A percentile compares a stretch with the other conserved stretches of the same genome.
phyloP scores from a whole-genome alignment of 1,140 invertebrate species.

The Hylyphantes graminicola region DNA sequence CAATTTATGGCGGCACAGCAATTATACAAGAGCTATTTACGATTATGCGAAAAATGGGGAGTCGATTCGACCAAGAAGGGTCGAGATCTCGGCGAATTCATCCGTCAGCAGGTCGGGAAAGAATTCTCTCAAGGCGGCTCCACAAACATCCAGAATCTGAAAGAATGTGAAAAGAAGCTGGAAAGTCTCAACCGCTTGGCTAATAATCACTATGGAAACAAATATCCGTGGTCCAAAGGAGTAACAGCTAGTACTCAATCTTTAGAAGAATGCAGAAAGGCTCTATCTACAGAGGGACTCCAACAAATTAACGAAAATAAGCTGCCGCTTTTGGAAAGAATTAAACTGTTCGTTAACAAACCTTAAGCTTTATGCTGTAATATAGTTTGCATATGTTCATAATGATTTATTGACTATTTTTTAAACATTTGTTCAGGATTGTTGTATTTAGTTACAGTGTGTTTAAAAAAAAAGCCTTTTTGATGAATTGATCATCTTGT shows the following conservation, averaged over 20 bases:
- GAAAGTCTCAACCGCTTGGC: conserved; percentile 77
- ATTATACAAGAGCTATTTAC: conserved; percentile 74
- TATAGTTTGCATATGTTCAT: not conserved
- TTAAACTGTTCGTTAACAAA: not conserved
- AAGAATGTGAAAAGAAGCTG: conserved; percentile 76
- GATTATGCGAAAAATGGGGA: conserved; percentile 83
- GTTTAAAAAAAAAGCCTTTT: not conserved
- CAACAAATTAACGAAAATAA: conserved; percentile 71
- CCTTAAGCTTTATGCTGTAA: not conserved
- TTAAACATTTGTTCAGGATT: not conserved
- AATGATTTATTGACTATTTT: not conserved
- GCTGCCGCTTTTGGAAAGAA: not conserved
- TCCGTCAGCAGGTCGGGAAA: conserved; percentile 77
- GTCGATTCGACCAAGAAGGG: conserved; percentile 78
- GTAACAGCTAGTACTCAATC: conserved; percentile 78
- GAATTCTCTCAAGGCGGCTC: conserved; percentile 75
- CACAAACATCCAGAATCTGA: conserved; percentile 69
- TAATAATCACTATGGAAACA: conserved; percentile 76
- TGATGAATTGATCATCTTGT: not conserved
- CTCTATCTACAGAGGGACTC: conserved; percentile 78
- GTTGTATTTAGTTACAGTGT: not conserved
- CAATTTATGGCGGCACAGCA: conserved; percentile 15
- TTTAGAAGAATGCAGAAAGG: conserved; percentile 77
- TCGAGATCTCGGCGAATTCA: conserved; percentile 81
- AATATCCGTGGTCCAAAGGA: conserved; percentile 70